Evolutionary conservation across 2,888 invertebrate genomes (phyloP).

Genomic region (Apodemia mormo): DNA sequence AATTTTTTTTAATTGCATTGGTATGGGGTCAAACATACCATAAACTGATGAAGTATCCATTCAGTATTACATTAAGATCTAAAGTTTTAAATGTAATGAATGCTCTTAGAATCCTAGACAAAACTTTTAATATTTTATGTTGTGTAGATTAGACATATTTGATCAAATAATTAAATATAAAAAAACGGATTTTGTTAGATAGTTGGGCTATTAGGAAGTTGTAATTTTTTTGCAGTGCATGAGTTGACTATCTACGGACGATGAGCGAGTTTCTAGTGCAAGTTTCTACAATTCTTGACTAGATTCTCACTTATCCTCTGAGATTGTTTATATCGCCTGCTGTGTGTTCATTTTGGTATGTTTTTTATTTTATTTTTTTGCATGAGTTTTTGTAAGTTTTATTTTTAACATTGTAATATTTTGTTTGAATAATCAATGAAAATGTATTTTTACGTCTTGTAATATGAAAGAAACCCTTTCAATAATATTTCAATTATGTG

Average conservation of each 20-base stretch:
- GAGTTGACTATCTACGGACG: constrained; percentile 59
- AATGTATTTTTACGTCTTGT: background rate
- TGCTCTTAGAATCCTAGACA: too few species aligned
- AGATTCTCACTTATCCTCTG: constrained; percentile 86
- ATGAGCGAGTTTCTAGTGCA: constrained; percentile 82
- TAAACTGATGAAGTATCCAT: too few species aligned
- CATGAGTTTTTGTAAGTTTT: constrained; percentile 23
- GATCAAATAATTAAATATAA: too few species aligned
- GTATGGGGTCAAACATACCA: too few species aligned
- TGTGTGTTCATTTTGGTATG: constrained; percentile 52
- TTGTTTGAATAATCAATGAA: background rate
- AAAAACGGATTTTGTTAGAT: background rate
- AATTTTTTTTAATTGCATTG: too few species aligned
- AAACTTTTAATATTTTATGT: too few species aligned
- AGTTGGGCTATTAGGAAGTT: background rate
- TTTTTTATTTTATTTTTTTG: constrained; percentile 37
- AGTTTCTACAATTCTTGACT: constrained; percentile 79
- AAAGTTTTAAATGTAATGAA: too few species aligned
- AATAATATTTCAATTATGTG: too few species aligned
- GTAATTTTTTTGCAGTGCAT: constrained; percentile 40
- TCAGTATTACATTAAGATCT: too few species aligned
- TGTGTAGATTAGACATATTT: too few species aligned
- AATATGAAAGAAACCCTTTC: too few species aligned
- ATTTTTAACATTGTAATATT: constrained; percentile 25
- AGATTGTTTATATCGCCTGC: constrained; percentile 40